Evolutionary conservation across 2,797 vertebrate genomes (phyloP).

Genomic region (Trematomus bernacchii): DNA sequence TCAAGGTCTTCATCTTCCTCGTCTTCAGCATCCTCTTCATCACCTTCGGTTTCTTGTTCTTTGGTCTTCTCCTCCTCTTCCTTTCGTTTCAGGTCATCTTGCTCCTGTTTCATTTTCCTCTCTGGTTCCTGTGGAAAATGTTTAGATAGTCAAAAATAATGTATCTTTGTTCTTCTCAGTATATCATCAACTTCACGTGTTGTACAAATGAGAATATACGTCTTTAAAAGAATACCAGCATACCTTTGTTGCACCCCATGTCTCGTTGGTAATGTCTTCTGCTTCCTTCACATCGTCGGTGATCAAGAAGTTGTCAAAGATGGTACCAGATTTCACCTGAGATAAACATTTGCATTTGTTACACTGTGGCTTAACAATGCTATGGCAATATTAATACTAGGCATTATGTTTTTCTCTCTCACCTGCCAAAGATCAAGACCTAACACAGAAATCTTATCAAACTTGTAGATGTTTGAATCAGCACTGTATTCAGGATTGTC

Average conservation of each 20-base stretch:
- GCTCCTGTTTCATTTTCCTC: constrained; percentile 86
- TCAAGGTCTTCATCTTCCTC: constrained; percentile 37
- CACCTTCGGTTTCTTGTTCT: constrained; percentile 72
- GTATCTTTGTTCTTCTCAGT: not conserved
- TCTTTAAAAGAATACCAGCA: constrained; percentile 6
- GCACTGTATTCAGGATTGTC: constrained; percentile 88
- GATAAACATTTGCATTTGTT: not conserved
- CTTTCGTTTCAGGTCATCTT: constrained; percentile 83
- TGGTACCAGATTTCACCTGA: constrained; percentile 90
- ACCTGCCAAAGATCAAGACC: constrained; percentile 90
- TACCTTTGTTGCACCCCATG: constrained; percentile 88
- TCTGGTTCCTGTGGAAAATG: constrained; percentile 80
- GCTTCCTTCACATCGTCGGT: constrained; percentile 87
- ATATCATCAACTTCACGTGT: not conserved
- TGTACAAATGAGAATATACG: not conserved
- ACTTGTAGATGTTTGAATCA: constrained; percentile 85
- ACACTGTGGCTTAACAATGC: not conserved
- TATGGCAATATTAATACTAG: not conserved
- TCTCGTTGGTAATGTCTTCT: constrained; percentile 87
- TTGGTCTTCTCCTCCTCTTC: constrained; percentile 86
- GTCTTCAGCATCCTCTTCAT: not conserved
- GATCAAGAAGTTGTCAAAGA: constrained; percentile 91
- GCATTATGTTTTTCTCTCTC: not conserved
- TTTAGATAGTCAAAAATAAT: constrained; percentile 1
- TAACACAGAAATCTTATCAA: constrained; percentile 82